Percentiles rank a stretch among this genome's conserved stretches.
phyloP scores from a whole-genome alignment of 2,888 invertebrate genomes.

The Anodontia alba region DNA sequence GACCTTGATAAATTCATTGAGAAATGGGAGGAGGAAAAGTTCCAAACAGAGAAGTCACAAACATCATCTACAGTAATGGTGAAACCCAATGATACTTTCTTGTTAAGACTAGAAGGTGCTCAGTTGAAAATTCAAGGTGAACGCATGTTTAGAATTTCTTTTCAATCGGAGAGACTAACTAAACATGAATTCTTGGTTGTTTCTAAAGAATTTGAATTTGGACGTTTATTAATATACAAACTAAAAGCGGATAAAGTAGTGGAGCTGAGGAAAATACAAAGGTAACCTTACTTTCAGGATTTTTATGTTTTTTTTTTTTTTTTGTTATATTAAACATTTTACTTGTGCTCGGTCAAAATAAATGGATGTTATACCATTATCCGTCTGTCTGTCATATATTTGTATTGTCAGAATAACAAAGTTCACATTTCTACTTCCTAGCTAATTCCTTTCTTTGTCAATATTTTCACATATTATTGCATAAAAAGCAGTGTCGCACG shows the following conservation, averaged over 20 bases:
- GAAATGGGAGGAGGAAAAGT: slow-evolving; percentile 14
- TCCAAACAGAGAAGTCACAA: slow-evolving; percentile 17
- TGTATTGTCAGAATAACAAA: too few species aligned
- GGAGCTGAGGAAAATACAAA: neutral
- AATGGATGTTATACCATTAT: too few species aligned
- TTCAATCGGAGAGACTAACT: neutral
- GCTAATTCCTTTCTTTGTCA: too few species aligned
- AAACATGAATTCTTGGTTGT: slow-evolving; percentile 16
- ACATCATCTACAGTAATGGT: neutral
- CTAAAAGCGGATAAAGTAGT: neutral
- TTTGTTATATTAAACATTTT: too few species aligned
- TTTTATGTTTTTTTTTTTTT: too few species aligned
- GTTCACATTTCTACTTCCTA: too few species aligned
- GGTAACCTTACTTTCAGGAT: neutral
- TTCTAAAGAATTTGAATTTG: neutral
- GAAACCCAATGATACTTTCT: slow-evolving; percentile 10
- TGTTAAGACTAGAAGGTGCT: neutral
- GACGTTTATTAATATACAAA: neutral
- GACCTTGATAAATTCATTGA: neutral
- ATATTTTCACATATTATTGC: too few species aligned
- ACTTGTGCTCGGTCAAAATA: too few species aligned
- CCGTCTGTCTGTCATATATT: too few species aligned
- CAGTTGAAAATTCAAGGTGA: neutral
- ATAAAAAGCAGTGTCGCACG: too few species aligned
- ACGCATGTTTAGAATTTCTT: neutral